Percentiles rank a stretch among this genome's conserved stretches.
Conservation (phyloP, 2,113 vertebrate species). For the Chlorodrepanis virens region DNA sequence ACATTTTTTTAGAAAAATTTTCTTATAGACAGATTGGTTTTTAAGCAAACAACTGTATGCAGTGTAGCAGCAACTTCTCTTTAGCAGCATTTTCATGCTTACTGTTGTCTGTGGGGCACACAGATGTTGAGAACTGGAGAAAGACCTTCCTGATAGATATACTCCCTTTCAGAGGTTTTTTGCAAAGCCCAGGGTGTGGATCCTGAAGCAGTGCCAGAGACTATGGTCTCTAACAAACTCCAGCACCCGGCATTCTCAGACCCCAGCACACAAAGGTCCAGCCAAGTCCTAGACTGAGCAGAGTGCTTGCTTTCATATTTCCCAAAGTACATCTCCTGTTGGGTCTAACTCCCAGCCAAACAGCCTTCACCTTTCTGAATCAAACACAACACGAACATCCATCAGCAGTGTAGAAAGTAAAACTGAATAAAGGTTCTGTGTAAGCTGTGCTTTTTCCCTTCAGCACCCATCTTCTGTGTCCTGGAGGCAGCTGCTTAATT, state of each 20-base stretch:
- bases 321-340: neutral
- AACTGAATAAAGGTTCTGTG: neutral
- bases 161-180: neutral
- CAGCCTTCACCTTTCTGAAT: neutral
- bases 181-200: neutral
- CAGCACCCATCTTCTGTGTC: neutral
- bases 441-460: neutral
- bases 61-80: neutral
- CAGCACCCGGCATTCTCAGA: neutral
- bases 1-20: neutral
- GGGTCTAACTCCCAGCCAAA: neutral
- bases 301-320: neutral
- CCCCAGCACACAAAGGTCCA: neutral
- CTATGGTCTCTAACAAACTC: neutral
- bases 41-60: neutral
- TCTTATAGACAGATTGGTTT: neutral
- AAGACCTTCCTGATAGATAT: neutral
- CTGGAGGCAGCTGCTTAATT: neutral
- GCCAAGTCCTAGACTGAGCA: neutral
- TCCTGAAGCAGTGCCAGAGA: neutral
- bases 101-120: neutral
- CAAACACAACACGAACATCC: neutral
- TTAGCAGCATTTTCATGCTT: neutral
- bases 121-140: neutral
- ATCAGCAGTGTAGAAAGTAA: neutral